Evolutionary conservation across 1,140 invertebrate species (phyloP).

Genomic region (Hyposmocoma kahamanoa): DNA sequence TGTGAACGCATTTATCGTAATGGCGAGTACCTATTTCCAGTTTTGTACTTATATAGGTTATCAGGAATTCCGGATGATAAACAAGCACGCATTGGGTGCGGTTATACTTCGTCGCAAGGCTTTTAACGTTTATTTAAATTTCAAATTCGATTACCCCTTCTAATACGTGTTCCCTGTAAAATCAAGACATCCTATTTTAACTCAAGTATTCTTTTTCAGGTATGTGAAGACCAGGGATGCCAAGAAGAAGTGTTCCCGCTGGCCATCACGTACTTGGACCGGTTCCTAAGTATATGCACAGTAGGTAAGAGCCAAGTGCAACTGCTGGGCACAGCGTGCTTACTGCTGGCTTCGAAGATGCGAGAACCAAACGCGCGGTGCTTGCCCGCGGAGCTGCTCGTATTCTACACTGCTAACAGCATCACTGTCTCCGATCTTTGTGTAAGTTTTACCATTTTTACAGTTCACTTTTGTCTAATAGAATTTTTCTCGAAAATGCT

Average conservation of each 20-base stretch:
- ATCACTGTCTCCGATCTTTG: conserved; percentile 87
- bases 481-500: no score
- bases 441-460: conserved; percentile 79
- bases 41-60: conserved; percentile 68
- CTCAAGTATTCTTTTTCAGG: conserved; percentile 75
- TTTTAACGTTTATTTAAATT: no score
- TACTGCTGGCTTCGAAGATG: conserved; percentile 93
- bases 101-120: conserved; percentile 11
- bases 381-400: conserved; percentile 85
- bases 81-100: conserved; percentile 34
- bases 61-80: conserved; percentile 64
- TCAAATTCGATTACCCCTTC: neutral
- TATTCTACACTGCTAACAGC: conserved; percentile 94
- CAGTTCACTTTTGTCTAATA: no score
- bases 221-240: conserved; percentile 92
- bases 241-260: conserved; percentile 94
- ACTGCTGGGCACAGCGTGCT: conserved; percentile 89
- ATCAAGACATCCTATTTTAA: no score
- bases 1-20: conserved; percentile 52
- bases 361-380: conserved; percentile 83
- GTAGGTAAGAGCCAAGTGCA: conserved; percentile 90
- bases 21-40: conserved; percentile 52
- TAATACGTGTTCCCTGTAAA: conserved; percentile 6
- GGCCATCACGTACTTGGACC: conserved; percentile 93
- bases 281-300: conserved; percentile 88